Evolutionary conservation across 30 jellyfish, hydroid and myxozoan genomes (phyloP).

Genomic region (Sanderia malayensis): DNA sequence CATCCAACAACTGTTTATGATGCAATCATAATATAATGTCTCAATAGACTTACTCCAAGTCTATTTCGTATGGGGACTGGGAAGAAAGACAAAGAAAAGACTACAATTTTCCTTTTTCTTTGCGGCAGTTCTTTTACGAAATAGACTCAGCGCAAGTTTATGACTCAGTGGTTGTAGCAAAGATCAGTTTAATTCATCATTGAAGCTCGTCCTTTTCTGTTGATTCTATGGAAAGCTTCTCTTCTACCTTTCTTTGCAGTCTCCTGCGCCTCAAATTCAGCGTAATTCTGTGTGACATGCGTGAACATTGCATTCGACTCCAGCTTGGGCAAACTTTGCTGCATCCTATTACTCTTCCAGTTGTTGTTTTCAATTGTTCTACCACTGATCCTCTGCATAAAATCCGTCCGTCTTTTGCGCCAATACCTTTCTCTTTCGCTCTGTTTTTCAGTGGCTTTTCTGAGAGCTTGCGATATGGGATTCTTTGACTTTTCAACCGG

Average conservation of each 20-base stretch:
- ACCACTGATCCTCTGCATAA: neutral
- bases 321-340: constrained; percentile 5
- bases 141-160: no score
- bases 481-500: neutral
- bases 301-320: constrained; percentile 5
- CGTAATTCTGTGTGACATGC: constrained; percentile 20
- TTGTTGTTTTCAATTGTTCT: neutral
- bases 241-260: constrained; percentile 4
- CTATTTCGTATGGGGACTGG: no score
- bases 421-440: constrained; percentile 38
- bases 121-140: no score
- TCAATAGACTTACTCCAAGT: no score
- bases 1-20: no score
- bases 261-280: constrained; percentile 36
- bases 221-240: constrained; percentile 11
- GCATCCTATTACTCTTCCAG: no score
- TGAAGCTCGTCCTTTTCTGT: constrained; percentile 13
- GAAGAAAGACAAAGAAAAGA: no score
- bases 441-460: constrained; percentile 16
- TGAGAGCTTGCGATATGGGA: constrained; percentile 6
- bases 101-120: no score
- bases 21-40: no score
- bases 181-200: neutral
- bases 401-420: neutral
- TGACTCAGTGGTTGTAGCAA: no score